Evolutionary conservation across 2,797 vertebrate species (phyloP).

Genomic region (Peromyscus melanophrys): DNA sequence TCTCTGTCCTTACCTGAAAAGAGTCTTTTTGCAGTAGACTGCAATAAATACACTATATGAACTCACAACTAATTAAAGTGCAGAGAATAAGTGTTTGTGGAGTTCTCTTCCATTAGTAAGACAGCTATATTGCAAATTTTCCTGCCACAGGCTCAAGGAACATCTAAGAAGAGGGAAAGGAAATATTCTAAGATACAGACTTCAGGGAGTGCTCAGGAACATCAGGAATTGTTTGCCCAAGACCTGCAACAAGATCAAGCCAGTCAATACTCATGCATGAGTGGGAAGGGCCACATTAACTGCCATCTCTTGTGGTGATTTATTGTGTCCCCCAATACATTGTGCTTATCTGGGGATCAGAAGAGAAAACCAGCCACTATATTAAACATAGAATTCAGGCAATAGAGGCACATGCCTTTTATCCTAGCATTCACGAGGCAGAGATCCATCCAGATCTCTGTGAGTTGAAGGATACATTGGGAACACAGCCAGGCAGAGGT

Average conservation of each 20-base stretch:
- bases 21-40: neutral
- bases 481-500: no score
- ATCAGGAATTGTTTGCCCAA: neutral
- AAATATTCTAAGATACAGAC: neutral
- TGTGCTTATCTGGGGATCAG: no score
- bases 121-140: neutral
- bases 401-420: no score
- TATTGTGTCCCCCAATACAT: no score
- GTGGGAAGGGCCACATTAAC: neutral
- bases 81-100: neutral
- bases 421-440: no score
- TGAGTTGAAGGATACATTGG: no score
- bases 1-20: neutral
- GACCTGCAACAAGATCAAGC: no score
- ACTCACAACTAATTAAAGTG: neutral
- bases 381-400: no score
- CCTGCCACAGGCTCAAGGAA: neutral
- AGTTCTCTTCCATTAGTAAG: neutral
- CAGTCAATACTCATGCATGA: neutral
- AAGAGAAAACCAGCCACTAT: no score
- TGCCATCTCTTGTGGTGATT: neutral
- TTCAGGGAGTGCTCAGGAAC: neutral
- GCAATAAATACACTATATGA: neutral
- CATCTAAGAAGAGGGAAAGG: neutral
- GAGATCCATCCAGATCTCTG: no score